Conservation (phyloP, 2,888 invertebrate species). For the Crossocerus cetratus region DNA sequence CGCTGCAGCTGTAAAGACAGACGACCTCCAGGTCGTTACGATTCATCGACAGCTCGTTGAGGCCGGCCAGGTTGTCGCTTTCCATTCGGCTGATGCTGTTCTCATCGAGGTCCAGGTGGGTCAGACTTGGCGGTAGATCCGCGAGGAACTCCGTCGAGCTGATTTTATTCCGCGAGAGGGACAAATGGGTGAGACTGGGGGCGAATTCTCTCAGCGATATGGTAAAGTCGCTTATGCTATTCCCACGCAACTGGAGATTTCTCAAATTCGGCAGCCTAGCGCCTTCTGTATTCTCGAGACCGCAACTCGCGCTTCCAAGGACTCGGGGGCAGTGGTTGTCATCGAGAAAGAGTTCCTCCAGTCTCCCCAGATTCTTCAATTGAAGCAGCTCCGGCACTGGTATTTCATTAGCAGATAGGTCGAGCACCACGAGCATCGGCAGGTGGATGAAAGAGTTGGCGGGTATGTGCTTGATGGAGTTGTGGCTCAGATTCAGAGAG, state of each 20-base stretch:
- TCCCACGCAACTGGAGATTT: neutral
- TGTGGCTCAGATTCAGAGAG: conserved; percentile 21
- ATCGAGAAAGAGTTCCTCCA: neutral
- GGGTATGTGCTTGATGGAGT: conserved; percentile 32
- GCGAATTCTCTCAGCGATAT: neutral
- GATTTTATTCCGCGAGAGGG: conserved; percentile 28
- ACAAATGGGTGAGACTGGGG: conserved; percentile 5
- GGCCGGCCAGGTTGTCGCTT: neutral
- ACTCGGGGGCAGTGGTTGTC: neutral
- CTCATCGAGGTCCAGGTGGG: conserved; percentile 58
- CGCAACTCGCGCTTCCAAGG: no score
- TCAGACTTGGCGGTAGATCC: conserved; percentile 9
- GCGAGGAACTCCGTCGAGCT: conserved; percentile 11
- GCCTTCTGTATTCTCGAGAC: no score
- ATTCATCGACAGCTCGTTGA: conserved; percentile 49
- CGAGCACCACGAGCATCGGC: neutral
- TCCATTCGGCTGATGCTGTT: conserved; percentile 53
- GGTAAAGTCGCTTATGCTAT: neutral
- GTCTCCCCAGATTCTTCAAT: neutral
- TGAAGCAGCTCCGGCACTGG: neutral
- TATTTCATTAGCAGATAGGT: conserved; percentile 21
- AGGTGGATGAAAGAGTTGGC: conserved; percentile 13
- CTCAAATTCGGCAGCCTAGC: neutral
- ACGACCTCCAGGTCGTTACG: conserved; percentile 38
- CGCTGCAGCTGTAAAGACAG: conserved; percentile 44